Base-by-base conservation (phyloP, 2,113 vertebrate genomes). In the Camarhynchus parvulus region DNA sequence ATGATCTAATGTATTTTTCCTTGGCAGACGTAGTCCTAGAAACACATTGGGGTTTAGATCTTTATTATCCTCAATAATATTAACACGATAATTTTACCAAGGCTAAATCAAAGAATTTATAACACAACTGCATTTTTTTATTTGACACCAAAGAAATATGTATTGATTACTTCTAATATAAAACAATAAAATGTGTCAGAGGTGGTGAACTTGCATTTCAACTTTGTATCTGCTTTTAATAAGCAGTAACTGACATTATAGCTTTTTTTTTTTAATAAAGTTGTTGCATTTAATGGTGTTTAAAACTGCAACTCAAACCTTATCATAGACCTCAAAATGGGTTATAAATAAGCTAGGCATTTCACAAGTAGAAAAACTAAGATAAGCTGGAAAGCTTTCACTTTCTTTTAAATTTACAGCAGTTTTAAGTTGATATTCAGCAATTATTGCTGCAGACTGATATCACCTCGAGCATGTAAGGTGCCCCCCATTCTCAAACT, bases 41-140 rank as follows among this genome's bases (percentile, higher is more conserved):
- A 70, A 22, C 6, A 19, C 0, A 0, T 19, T 66, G 31, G 19
- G 8, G 7, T 70, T 86, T 56, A 83, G 5, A 30, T 56, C 17
- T 79, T 83, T 79, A 44, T 47, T 80, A 33, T 37, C 6, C 13
- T 73, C 25, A 86, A 9, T 55, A 79, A 72, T 13, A 79, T 28
- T 27, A 79, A 23, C 1, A 9, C 0, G 1, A 46, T 31, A 67
- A 16, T n/a, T 74, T 84, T 87, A 66, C 58, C n/a, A 46, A 49
- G 31, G 22, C 9, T 53, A 52, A 85, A 85, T 68, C 66, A 41
- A 50, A 59, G 6, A 5, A 4, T 76, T 77, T 61, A 28, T 79
- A 72, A 44, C 16, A 64, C 1, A 52, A 53, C 12, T 17, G 3
- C 0, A 4, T 1, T 1, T 62, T 66, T 50, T 62, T n/a, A 46